A percentile compares a stretch with the other conserved stretches of the same genome.
Evolutionary conservation across 2,113 vertebrate species (phyloP).

Genomic region (Panurus biarmicus): DNA sequence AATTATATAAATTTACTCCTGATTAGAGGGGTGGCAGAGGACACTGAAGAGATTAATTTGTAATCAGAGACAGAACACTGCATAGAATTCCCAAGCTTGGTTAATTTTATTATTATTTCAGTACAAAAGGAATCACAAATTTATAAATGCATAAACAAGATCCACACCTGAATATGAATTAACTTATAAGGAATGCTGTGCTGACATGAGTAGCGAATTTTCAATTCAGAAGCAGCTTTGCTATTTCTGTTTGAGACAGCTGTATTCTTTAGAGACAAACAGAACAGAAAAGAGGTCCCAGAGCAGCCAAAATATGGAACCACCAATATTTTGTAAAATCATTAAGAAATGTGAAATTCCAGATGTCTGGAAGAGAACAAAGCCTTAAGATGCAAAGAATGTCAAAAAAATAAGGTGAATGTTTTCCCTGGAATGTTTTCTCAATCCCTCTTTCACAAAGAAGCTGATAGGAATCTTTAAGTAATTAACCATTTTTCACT

Average conservation of each 20-base stretch:
- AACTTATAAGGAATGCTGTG: neutral
- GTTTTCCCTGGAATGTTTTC: neutral
- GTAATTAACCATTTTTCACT: neutral
- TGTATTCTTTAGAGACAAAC: neutral
- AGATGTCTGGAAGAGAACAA: neutral
- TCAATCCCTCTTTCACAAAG: neutral
- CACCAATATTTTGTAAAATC: neutral
- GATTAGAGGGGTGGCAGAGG: neutral
- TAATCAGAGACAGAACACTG: neutral
- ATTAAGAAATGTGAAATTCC: neutral
- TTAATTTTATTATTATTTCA: slow-evolving; percentile 15
- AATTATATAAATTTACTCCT: neutral
- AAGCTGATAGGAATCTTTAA: neutral
- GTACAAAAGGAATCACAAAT: neutral
- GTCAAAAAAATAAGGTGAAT: neutral
- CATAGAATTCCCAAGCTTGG: neutral
- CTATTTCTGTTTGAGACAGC: neutral
- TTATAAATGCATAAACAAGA: slow-evolving; percentile 4
- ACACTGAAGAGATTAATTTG: neutral
- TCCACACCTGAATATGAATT: neutral
- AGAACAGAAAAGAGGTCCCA: neutral
- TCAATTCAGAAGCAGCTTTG: neutral
- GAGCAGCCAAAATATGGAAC: neutral
- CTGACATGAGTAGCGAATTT: neutral
- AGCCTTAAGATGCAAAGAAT: neutral